Evolutionary conservation across 2,888 invertebrate species (phyloP), one percentile per base, ranked within the genome.

Genomic region (Hymenopus coronatus): DNA sequence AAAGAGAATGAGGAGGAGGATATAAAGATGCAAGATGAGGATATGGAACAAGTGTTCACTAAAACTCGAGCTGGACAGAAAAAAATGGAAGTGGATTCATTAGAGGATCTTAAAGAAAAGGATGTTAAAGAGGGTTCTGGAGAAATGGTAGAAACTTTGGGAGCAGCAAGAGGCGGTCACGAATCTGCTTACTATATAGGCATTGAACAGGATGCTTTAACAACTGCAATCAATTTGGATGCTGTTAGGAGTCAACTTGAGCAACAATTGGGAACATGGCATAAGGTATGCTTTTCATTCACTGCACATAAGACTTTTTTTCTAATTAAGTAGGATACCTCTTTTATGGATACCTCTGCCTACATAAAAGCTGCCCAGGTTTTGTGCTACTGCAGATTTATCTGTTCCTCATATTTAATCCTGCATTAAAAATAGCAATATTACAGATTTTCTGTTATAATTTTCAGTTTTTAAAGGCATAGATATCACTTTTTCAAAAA

Each of bases 171-270:
- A 90, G 96, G 96, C 82, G 33, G 25, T 33, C 93, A 93, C 0
- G 97, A 97, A 28, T 96, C 97, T 0, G 95, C 96, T 0, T 97
- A 97, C 91, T 97, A 98, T 92, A 98, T 98, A 0, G 12, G 25
- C 1, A 14, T 82, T 15, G 82, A 91, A 89, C 90, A 90, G 91
- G 91, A 90, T 91, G 30, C 92, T 2, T 28, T 87, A 28, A 82
- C 28, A 27, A 9, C 82, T 8, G 33, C 28, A 82, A 20, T 20
- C 6, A 40, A 87, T 27, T 14, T 82, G 15, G 20, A 82, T 2
- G 15, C 82, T 33, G 0, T 87, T 15, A 82, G 87, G 84, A 90
- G 91, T 83, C 93, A 94, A 90, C 92, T 95, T 40, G 94, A 95
- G 91, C 92, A 93, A 54, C 94, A 94, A 91, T 92, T 95, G 30